phyloP scores from a whole-genome alignment of 2,888 invertebrate genomes.

The Caenorhabditis panamensis region DNA sequence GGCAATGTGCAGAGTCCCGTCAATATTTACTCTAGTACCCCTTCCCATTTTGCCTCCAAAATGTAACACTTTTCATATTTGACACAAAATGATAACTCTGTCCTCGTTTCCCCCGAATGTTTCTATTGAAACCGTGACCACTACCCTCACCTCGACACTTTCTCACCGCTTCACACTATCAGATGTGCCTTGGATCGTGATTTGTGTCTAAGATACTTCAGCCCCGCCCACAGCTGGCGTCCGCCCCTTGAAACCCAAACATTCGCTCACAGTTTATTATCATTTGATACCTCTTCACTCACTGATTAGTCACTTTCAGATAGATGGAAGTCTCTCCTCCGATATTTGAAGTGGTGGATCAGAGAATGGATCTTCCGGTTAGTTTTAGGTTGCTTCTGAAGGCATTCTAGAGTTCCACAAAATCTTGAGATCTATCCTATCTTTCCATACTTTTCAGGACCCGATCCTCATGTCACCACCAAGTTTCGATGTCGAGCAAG shows the following conservation, averaged over 20 bases:
- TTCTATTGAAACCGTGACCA: constrained; percentile 28
- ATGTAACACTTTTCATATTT: not conserved
- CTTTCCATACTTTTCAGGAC: not conserved
- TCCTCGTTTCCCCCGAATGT: too few species aligned
- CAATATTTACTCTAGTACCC: constrained; percentile 45
- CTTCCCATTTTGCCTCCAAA: constrained; percentile 27
- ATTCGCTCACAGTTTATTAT: not conserved
- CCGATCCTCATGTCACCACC: constrained; percentile 1
- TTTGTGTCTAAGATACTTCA: constrained; percentile 23
- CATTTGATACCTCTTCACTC: not conserved
- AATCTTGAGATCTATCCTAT: too few species aligned
- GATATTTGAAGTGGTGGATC: not conserved
- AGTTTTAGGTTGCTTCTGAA: not conserved
- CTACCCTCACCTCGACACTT: not conserved
- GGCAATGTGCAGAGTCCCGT: constrained; percentile 1
- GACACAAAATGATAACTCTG: constrained; percentile 47
- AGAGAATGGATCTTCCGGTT: not conserved
- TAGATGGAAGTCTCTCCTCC: constrained; percentile 1
- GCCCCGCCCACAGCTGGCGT: constrained; percentile 39
- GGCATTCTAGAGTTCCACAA: too few species aligned
- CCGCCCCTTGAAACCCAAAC: not conserved
- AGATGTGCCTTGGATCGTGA: constrained; percentile 25
- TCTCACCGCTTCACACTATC: constrained; percentile 4
- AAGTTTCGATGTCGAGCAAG: not conserved
- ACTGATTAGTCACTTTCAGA: not conserved